Evolutionary conservation across 1,140 invertebrate species (phyloP).

Genomic region (Neodiprion lecontei): DNA sequence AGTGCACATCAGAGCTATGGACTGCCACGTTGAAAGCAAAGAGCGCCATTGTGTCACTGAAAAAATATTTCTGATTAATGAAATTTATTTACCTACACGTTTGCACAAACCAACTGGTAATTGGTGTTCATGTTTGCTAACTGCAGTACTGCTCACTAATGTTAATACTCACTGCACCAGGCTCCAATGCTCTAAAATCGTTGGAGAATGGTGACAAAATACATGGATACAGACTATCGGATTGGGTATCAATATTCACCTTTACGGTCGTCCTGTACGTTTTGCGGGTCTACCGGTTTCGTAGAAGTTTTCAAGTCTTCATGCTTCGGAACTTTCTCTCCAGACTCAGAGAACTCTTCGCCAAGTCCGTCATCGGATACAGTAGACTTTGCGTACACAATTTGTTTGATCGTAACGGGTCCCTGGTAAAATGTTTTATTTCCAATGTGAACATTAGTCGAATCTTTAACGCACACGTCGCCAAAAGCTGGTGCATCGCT

Average conservation of each 20-base stretch:
- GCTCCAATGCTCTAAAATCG: too few relatives aligned
- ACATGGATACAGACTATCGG: background rate
- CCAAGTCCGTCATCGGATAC: background rate
- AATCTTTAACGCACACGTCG: conserved; percentile 65
- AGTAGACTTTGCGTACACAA: conserved; percentile 57
- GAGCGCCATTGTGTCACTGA: too few relatives aligned
- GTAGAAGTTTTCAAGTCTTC: conserved; percentile 17
- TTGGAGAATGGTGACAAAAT: too few relatives aligned
- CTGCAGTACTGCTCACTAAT: too few relatives aligned
- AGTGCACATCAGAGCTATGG: too few relatives aligned
- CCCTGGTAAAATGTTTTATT: conserved; percentile 71
- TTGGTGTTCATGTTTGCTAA: too few relatives aligned
- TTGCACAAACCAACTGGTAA: too few relatives aligned
- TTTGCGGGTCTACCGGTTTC: conserved; percentile 22
- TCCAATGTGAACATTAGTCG: conserved; percentile 69
- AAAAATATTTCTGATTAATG: too few relatives aligned
- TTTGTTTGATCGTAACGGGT: conserved; percentile 71
- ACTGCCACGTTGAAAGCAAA: too few relatives aligned
- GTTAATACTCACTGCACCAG: too few relatives aligned
- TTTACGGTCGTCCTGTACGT: conserved; percentile 28
- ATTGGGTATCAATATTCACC: conserved; percentile 15
- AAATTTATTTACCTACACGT: too few relatives aligned
- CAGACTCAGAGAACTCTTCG: background rate
- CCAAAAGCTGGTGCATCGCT: conserved; percentile 55
- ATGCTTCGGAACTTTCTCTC: background rate